Evolutionary conservation across 92 coral and sea anemone species (phyloP).

Genomic region (Hydrozoanthus gracilis): DNA sequence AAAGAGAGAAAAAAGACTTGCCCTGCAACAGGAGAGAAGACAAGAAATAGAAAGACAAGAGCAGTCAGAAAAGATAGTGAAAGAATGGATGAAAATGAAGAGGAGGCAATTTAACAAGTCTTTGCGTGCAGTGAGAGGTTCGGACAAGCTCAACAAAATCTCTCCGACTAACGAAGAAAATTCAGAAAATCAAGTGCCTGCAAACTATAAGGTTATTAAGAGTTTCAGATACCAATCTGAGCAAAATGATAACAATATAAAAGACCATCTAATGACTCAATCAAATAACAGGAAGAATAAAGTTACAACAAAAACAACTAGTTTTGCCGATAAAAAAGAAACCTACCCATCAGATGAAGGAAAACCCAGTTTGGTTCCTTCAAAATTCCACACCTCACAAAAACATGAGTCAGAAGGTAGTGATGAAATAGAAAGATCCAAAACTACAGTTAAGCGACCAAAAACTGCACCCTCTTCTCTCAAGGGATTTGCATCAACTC

Average conservation of each 20-base stretch:
- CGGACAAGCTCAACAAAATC: constrained; percentile 36
- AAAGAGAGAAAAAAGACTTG: constrained; percentile 73
- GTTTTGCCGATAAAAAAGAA: too few species aligned
- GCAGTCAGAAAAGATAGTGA: constrained; percentile 66
- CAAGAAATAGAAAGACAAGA: constrained; percentile 55
- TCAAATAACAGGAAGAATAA: neutral
- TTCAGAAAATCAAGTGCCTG: constrained; percentile 51
- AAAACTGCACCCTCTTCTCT: constrained; percentile 49
- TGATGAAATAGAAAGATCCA: constrained; percentile 26
- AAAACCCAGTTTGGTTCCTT: constrained; percentile 2
- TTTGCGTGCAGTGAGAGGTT: neutral
- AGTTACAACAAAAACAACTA: neutral
- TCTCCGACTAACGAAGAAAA: constrained; percentile 58
- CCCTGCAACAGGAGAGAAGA: constrained; percentile 73
- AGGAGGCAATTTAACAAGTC: constrained; percentile 31
- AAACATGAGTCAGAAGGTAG: neutral
- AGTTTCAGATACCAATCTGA: constrained; percentile 52
- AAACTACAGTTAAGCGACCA: constrained; percentile 56
- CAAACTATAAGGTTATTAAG: constrained; percentile 72
- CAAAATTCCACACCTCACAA: neutral
- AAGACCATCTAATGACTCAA: neutral
- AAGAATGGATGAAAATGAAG: constrained; percentile 74
- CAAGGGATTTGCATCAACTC: neutral
- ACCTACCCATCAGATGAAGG: neutral
- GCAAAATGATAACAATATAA: neutral